Evolutionary conservation across 2,888 invertebrate genomes (phyloP), one percentile per base, ranked within the genome.

Genomic region (Elegia similella): DNA sequence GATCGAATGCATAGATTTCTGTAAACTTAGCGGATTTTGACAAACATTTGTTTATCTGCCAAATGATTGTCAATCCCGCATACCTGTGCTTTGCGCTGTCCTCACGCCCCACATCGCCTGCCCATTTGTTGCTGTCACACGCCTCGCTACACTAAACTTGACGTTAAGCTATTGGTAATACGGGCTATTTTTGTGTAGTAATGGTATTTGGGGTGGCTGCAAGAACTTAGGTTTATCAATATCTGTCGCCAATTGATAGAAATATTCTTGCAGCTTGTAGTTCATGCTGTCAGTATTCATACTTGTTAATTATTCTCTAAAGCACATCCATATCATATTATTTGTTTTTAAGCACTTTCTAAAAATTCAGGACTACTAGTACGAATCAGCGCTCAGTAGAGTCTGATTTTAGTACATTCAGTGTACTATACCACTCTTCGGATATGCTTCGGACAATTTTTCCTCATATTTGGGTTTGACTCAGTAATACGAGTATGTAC

Each of bases 141-240:
- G 88, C 87, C 88, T 88, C 81, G 88, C 88, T 82, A 88, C 85
- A 86, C 88, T 86, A 84, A 88, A 88, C 80, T 80, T 79, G 76
- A 81, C 78, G 75, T 70, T 86, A 86, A 85, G 81, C 79, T 84
- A 75, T 75, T 63, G 81, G 80, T 82, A 75, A 70, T 80, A 80
- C 80, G 75, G 77, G 73, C 75, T 75, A 73, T 66, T 60, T 62
- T 46, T 66, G 63, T 68, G 61, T 63, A 62, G 58, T 62, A 57
- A 70, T 64, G 65, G 75, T 76, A 79, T 30, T 73, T 72, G 70
- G 75, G 66, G 60, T 58, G 32, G 48, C 56, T 56, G 42, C 43
- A 56, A 61, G 54, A 56, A 52, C 38, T 38, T 38, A 38, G n/a
- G 38, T 2, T 10, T 38, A 12, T 12, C 38, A 38, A 38, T 38